Percentiles rank a stretch among this genome's conserved stretches.
These are phyloP conservation scores for Antennarius maculatus DNA, from an alignment of 2,797 vertebrate species.

Conservation along the genomic window DNA sequence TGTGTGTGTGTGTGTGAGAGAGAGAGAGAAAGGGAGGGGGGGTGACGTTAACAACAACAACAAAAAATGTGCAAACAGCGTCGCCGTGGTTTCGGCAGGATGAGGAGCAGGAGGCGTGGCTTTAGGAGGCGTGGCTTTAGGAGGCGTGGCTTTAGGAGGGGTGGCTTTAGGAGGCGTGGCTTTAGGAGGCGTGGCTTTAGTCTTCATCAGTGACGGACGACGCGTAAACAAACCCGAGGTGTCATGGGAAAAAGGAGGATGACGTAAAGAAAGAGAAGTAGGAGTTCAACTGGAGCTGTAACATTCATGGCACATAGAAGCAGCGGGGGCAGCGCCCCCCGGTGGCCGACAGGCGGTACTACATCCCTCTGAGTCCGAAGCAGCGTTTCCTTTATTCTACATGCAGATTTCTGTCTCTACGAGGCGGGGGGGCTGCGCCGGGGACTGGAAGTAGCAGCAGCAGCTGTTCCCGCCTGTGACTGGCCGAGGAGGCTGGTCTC, in stretches of 20 bases:
- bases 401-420: conserved; percentile 18
- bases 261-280: neutral
- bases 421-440: conserved; percentile 38
- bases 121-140: too few species aligned
- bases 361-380: too few species aligned
- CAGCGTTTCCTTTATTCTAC: neutral
- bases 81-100: too few species aligned
- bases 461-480: conserved; percentile 52
- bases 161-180: neutral
- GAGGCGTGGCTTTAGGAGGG: neutral
- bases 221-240: conserved; percentile 19
- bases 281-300: conserved; percentile 15
- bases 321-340: too few species aligned
- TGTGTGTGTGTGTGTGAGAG: too few species aligned
- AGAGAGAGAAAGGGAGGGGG: too few species aligned
- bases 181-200: neutral
- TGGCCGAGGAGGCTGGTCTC: conserved; percentile 67
- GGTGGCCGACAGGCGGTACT: too few species aligned
- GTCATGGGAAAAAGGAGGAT: neutral
- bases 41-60: too few species aligned
- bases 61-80: neutral
- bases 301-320: conserved; percentile 18
- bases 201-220: neutral
- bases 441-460: conserved; percentile 64
- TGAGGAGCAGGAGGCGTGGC: neutral